A percentile compares a stretch with the other conserved stretches of the same genome.
phyloP scores from a whole-genome alignment of 2,113 vertebrate genomes.

The Rutilus rutilus region DNA sequence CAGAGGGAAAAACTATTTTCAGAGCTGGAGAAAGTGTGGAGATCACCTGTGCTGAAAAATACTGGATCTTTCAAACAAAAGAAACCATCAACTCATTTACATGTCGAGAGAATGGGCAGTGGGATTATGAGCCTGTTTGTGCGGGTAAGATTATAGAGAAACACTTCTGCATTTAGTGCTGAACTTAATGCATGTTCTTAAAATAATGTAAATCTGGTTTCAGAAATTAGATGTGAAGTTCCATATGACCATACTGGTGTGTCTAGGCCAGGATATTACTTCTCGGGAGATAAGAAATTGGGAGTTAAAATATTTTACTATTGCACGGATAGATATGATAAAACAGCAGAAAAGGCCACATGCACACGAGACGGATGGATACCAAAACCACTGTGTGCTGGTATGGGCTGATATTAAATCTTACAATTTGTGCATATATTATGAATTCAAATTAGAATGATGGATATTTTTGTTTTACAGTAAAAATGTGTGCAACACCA shows the following conservation, averaged over 20 bases:
- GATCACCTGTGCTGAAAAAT: slow-evolving; percentile 34
- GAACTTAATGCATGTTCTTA: fast-evolving
- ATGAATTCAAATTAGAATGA: not conserved
- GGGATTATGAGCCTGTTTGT: not conserved
- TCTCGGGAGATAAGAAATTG: not conserved
- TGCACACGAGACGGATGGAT: slow-evolving; percentile 15
- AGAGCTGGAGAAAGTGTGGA: not conserved
- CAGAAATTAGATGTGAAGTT: not conserved
- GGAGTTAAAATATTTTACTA: fast-evolving
- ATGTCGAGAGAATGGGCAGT: not conserved
- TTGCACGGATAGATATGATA: not conserved
- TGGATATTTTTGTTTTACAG: not conserved
- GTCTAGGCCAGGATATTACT: not conserved
- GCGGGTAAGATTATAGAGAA: not conserved
- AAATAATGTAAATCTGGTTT: not conserved
- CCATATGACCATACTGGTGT: not conserved
- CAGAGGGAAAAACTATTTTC: slow-evolving; percentile 47
- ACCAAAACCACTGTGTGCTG: slow-evolving; percentile 25
- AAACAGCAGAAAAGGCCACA: not conserved
- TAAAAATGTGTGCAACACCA: not conserved
- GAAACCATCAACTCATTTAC: not conserved
- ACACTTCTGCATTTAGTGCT: not conserved
- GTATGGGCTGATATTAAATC: not conserved
- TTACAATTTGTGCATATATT: not conserved
- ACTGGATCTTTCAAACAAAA: not conserved